These are phyloP conservation scores for Heterohyrax brucei DNA, from an alignment of 2,797 vertebrate genomes.

Conservation along the genomic window DNA sequence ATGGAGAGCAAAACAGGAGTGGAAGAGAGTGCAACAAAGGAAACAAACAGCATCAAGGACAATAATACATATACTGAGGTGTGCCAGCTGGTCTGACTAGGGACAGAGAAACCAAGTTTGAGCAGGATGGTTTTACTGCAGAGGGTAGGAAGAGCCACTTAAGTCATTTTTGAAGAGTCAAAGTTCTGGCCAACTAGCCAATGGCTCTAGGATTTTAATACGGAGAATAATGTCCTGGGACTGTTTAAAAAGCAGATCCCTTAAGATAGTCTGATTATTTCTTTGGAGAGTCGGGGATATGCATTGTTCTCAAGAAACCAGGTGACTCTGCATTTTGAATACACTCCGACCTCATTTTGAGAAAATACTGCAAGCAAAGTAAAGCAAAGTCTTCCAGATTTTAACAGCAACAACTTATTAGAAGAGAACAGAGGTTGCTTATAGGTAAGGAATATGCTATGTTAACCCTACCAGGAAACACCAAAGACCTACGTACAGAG, in stretches of 20 bases:
- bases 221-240: background rate
- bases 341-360: background rate
- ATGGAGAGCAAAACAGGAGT: background rate
- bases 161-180: background rate
- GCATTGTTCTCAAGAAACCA: constrained; percentile 8
- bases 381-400: background rate
- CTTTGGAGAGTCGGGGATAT: background rate
- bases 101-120: background rate
- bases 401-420: background rate
- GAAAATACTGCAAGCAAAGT: constrained; percentile 45
- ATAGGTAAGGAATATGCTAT: background rate
- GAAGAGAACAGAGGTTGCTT: constrained; percentile 33
- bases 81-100: background rate
- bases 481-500: background rate
- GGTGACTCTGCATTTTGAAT: background rate
- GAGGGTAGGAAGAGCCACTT: background rate
- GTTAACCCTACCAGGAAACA: background rate
- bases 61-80: background rate
- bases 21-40: background rate
- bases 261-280: background rate
- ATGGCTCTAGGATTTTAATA: background rate
- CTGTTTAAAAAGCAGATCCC: background rate
- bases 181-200: background rate
- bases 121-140: background rate
- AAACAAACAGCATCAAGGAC: background rate